A percentile compares a stretch with the other conserved stretches of the same genome.
Evolutionary conservation across 2,113 vertebrate species (phyloP).

Genomic region (Cryptomyrus ogoouensis): DNA sequence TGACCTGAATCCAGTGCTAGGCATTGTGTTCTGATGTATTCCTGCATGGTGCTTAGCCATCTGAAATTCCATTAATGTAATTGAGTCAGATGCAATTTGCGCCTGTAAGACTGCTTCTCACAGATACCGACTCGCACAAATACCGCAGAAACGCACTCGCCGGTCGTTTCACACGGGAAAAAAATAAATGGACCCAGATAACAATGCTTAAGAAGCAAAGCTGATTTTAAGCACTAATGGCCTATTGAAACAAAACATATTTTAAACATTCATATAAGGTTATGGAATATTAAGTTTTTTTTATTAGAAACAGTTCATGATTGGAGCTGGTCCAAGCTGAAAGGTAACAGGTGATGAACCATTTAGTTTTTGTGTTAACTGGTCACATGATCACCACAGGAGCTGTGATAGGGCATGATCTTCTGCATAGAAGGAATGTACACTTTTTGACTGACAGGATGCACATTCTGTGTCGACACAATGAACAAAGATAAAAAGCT

Average conservation of each 20-base stretch:
- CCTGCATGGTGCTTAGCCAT: slow-evolving; percentile 21
- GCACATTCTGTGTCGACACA: background rate
- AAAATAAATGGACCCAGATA: background rate
- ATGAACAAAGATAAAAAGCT: background rate
- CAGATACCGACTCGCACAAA: background rate
- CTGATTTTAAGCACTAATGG: background rate
- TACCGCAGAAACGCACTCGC: slow-evolving; percentile 19
- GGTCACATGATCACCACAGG: background rate
- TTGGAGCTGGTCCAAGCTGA: background rate
- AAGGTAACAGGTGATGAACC: background rate
- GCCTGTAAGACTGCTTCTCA: slow-evolving; percentile 12
- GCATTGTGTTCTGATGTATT: slow-evolving; percentile 25
- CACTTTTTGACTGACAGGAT: background rate
- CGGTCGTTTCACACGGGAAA: background rate
- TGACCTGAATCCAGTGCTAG: slow-evolving; percentile 23
- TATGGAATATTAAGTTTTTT: background rate
- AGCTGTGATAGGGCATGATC: background rate
- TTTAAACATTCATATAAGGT: background rate
- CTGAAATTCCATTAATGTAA: slow-evolving; percentile 46
- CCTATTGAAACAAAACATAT: background rate
- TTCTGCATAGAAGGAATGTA: background rate
- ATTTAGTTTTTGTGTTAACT: background rate
- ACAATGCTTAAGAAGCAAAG: background rate
- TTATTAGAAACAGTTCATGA: background rate
- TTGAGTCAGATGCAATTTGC: slow-evolving; percentile 32